A percentile compares a stretch with the other conserved stretches of the same genome.
Evolutionary conservation across 2,888 invertebrate genomes (phyloP).

Genomic region (Gnatocerus cornutus): DNA sequence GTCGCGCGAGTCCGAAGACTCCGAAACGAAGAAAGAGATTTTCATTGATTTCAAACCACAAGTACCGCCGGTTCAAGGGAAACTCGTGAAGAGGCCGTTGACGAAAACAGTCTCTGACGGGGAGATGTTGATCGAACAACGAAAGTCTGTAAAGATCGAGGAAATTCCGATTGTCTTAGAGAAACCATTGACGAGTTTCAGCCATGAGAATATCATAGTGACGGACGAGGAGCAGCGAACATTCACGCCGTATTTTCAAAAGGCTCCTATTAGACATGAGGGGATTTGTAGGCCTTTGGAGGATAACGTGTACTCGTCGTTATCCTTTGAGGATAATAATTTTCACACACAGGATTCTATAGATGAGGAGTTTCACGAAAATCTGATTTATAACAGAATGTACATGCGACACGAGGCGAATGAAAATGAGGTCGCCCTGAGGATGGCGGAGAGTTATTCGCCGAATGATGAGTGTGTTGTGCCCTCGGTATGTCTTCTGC

Average conservation of each 20-base stretch:
- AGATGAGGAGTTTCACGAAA: conserved; percentile 87
- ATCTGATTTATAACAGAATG: conserved; percentile 83
- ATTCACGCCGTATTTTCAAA: conserved; percentile 71
- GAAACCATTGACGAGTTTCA: conserved; percentile 74
- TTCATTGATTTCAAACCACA: conserved; percentile 91
- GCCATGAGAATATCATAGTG: conserved; percentile 75
- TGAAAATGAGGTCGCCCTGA: conserved; percentile 58
- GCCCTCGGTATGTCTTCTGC: conserved; percentile 67
- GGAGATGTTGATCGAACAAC: conserved; percentile 79
- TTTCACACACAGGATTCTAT: conserved; percentile 70
- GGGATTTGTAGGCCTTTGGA: conserved; percentile 63
- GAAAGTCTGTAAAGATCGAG: conserved; percentile 72
- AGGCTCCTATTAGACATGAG: conserved; percentile 68
- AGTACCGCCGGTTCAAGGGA: conserved; percentile 69
- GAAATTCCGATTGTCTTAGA: conserved; percentile 69
- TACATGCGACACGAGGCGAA: conserved; percentile 77
- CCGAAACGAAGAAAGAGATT: conserved; percentile 81
- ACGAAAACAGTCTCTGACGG: conserved; percentile 88
- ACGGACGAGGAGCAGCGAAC: conserved; percentile 60
- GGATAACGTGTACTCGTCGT: conserved; percentile 66
- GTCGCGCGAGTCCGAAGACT: conserved; percentile 67
- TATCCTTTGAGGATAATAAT: conserved; percentile 62
- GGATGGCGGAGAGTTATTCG: conserved; percentile 62
- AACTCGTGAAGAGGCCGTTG: conserved; percentile 73
- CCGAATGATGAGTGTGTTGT: conserved; percentile 73